Evolutionary conservation across 1,140 invertebrate species (phyloP).

Genomic region (Halictus rubicundus): DNA sequence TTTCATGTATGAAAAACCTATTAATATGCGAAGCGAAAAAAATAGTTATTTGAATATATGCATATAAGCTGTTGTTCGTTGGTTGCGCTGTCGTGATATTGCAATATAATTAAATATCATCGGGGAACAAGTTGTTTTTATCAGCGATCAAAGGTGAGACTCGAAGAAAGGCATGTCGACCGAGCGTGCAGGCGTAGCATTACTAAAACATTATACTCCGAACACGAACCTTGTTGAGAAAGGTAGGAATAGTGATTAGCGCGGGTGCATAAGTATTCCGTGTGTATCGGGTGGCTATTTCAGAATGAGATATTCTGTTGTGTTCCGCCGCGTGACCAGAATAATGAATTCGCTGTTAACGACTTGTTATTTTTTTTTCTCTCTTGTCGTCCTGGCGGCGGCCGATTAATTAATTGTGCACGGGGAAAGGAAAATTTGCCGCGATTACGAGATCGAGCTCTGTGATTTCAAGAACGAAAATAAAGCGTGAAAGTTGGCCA

Average conservation of each 20-base stretch:
- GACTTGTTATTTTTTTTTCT: conserved; percentile 22
- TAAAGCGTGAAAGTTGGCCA: conserved; percentile 10
- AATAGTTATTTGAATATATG: too few relatives aligned
- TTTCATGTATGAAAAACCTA: not conserved
- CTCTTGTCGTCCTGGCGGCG: too few relatives aligned
- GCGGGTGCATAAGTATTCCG: conserved; percentile 32
- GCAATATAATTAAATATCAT: conserved; percentile 17
- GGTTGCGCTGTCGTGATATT: not conserved
- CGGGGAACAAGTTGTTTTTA: not conserved
- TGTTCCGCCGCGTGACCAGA: conserved; percentile 35
- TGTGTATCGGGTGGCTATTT: conserved; percentile 34
- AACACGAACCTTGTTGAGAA: conserved; percentile 36
- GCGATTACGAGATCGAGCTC: too few relatives aligned
- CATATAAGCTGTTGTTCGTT: too few relatives aligned
- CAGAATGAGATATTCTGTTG: conserved; percentile 45
- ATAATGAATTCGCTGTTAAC: conserved; percentile 36
- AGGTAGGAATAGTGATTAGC: conserved; percentile 45
- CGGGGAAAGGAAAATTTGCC: conserved; percentile 7
- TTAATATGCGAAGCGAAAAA: too few relatives aligned
- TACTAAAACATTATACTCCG: conserved; percentile 37
- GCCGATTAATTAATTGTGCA: conserved; percentile 18
- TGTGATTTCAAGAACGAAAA: conserved; percentile 18
- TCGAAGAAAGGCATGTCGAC: conserved; percentile 55
- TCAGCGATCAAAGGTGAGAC: conserved; percentile 27
- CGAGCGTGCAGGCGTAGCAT: conserved; percentile 50